A percentile compares a stretch with the other conserved stretches of the same genome.
phyloP scores from a whole-genome alignment of 1,140 invertebrate species.

The Lordiphosa clarofinis region DNA sequence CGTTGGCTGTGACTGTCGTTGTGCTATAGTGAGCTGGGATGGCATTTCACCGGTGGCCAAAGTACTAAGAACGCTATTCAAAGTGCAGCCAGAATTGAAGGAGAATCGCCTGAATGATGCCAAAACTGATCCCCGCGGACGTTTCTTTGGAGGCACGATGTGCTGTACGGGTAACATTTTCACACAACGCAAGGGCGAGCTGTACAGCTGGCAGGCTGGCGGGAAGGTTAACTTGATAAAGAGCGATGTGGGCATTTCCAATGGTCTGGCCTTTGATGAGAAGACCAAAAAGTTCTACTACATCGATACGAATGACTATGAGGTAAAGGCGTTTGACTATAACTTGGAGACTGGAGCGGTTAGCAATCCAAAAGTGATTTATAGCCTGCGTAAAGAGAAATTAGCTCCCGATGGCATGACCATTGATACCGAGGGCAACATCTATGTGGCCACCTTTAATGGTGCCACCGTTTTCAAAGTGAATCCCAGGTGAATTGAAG shows the following conservation, averaged over 20 bases:
- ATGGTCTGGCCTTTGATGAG: slow-evolving; percentile 89
- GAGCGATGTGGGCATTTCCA: slow-evolving; percentile 85
- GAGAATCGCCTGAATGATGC: slow-evolving; percentile 91
- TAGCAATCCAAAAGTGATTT: slow-evolving; percentile 81
- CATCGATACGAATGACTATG: slow-evolving; percentile 85
- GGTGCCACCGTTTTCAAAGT: slow-evolving; percentile 80
- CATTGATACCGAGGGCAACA: slow-evolving; percentile 86
- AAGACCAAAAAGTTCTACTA: slow-evolving; percentile 87
- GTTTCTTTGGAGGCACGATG: slow-evolving; percentile 87
- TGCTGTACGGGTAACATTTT: slow-evolving; percentile 67
- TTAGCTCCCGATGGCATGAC: slow-evolving; percentile 88
- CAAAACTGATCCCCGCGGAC: slow-evolving; percentile 89
- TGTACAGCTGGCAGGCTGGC: slow-evolving; percentile 81
- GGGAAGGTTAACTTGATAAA: slow-evolving; percentile 82
- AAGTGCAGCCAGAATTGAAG: slow-evolving; percentile 82
- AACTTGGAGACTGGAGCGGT: slow-evolving; percentile 84
- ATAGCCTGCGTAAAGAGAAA: slow-evolving; percentile 80
- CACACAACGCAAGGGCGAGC: slow-evolving; percentile 81
- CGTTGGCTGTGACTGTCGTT: slow-evolving; percentile 82
- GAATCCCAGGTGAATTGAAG: slow-evolving; percentile 56
- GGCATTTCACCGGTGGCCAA: slow-evolving; percentile 81
- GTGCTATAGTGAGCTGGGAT: slow-evolving; percentile 86
- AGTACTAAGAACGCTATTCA: slow-evolving; percentile 80
- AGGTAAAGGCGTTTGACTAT: slow-evolving; percentile 87
- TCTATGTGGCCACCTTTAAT: slow-evolving; percentile 86